These are phyloP conservation scores for Actinostola sp. DNA, from an alignment of 92 coral and sea anemone genomes.

Conservation along the genomic window DNA sequence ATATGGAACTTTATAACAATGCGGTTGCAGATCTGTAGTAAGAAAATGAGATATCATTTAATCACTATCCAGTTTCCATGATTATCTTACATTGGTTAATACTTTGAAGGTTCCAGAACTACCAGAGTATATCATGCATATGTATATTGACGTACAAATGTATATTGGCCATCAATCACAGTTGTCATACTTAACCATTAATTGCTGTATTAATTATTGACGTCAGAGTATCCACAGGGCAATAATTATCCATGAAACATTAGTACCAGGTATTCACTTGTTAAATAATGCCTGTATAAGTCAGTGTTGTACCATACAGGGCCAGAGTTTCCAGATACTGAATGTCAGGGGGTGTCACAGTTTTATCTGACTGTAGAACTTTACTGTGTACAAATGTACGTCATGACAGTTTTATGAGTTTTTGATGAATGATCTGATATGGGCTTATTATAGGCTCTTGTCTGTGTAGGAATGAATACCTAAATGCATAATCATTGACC, in stretches of 20 bases:
- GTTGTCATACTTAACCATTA: slow-evolving; percentile 7
- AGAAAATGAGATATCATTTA: background rate
- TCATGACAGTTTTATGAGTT: too few species aligned
- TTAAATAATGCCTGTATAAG: background rate
- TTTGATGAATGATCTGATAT: too few species aligned
- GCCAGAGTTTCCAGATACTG: too few species aligned
- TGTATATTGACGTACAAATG: background rate
- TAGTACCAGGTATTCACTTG: background rate
- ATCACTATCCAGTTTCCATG: background rate
- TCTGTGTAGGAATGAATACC: too few species aligned
- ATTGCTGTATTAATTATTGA: background rate
- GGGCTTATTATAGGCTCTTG: too few species aligned
- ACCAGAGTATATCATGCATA: slow-evolving; percentile 1
- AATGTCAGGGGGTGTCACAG: too few species aligned
- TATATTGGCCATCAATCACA: slow-evolving; percentile 12
- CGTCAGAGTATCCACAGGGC: background rate
- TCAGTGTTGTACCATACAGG: background rate
- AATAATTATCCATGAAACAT: background rate
- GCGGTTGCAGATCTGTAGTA: background rate
- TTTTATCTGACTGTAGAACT: too few species aligned
- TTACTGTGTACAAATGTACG: too few species aligned
- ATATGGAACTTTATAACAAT: too few species aligned
- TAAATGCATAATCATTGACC: too few species aligned
- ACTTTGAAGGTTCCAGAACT: slow-evolving; percentile 18
- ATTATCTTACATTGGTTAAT: background rate